Base-by-base conservation (phyloP, 2,797 vertebrate genomes). In the Synaphobranchus kaupii region DNA sequence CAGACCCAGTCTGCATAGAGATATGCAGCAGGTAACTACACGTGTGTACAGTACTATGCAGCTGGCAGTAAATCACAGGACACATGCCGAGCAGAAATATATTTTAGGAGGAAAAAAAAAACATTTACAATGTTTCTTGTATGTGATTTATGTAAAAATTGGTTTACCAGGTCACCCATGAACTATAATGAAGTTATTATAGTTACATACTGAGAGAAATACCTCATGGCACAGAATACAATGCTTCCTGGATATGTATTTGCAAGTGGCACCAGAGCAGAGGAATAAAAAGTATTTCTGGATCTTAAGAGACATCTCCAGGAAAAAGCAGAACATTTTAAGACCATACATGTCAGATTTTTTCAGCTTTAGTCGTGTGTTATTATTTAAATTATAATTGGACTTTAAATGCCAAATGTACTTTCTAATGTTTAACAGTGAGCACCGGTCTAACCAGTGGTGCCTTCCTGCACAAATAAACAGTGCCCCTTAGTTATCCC, bases 61-160 rank as follows among this genome's bases (percentile, higher is more conserved):
- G 15, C 17, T 78, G 39, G 6, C 34, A 78, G 31, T 78, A 39
- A 15, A 39, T 78, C 73, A 47, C 4, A 6, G 22, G 20, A 78
- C 73, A 20, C 73, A 47, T 44, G 15, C 73, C 31, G 6, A 78
- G 71, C 3, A 76, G 34, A 78, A 78, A 44, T 44, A 47, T 39
- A 87, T 54, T 17, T 80, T 47, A 15, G 15, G 17, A 28, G 78
- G n/a, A n/a, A 86, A 83, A 84, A 84, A 84, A 52, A 31, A 22
- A 56, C 20, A 83, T 66, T 31, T 86, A 48, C 66, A 82, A 68
- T n/a, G 80, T 83, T 83, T 83, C 25, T 54, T 50, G 25, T n/a
- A 83, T 17, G 28, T 83, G 47, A 31, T 31, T 52, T 12, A 83
- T 52, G 80, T 54, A 50, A 8, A 25, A 52, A 54, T 9, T 15